phyloP scores from a whole-genome alignment of 2,797 vertebrate genomes.

The Remorina albescens region DNA sequence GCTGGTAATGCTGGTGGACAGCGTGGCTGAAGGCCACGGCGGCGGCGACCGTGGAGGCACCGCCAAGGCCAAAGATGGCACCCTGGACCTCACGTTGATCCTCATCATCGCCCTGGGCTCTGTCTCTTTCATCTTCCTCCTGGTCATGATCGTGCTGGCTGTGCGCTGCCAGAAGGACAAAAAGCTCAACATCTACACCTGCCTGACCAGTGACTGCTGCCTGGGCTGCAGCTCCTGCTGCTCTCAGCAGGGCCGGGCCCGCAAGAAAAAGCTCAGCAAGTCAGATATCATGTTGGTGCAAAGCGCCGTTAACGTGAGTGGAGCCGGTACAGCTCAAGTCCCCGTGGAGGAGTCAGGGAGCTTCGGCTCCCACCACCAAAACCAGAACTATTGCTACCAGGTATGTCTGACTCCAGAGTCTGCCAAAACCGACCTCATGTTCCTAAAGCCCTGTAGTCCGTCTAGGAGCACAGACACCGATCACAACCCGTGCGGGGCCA shows the following conservation, averaged over 20 bases:
- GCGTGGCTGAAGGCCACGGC: slow-evolving; percentile 84
- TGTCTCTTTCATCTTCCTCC: slow-evolving; percentile 95
- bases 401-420: slow-evolving; percentile 98
- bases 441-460: slow-evolving; percentile 96
- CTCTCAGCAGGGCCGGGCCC: slow-evolving; percentile 89
- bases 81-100: slow-evolving; percentile 94
- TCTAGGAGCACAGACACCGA: slow-evolving; percentile 93
- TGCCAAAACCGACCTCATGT: slow-evolving; percentile 98
- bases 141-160: slow-evolving; percentile 98
- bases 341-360: slow-evolving; percentile 92
- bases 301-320: slow-evolving; percentile 88
- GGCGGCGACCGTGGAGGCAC: slow-evolving; percentile 78
- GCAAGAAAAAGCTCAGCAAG: slow-evolving; percentile 98
- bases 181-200: slow-evolving; percentile 95
- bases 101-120: slow-evolving; percentile 97
- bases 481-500: slow-evolving; percentile 94
- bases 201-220: slow-evolving; percentile 92
- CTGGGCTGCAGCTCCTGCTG: slow-evolving; percentile 91
- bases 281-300: slow-evolving; percentile 99
- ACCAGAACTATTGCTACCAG: slow-evolving; percentile 99
- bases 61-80: slow-evolving; percentile 86
- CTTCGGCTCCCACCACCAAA: slow-evolving; percentile 93
- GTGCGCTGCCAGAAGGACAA: slow-evolving; percentile 98
- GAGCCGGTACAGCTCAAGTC: slow-evolving; percentile 85
- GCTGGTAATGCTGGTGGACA: slow-evolving; percentile 91